Conservation (phyloP, 1,140 invertebrate species). For the Caenorhabditis latens region DNA sequence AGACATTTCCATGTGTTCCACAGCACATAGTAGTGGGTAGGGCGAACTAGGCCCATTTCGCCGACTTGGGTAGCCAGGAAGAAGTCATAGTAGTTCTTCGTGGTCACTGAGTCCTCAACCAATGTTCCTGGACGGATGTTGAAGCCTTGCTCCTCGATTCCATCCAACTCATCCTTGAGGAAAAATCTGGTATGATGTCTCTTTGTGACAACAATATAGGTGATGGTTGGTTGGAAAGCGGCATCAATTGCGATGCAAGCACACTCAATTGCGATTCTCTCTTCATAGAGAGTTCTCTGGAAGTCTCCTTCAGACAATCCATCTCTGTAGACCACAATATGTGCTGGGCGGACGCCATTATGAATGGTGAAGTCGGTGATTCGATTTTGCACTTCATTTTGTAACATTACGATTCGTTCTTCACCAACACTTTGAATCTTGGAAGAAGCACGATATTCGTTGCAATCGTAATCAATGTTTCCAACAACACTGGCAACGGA, state of each 20-base stretch:
- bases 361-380: slow-evolving; percentile 30
- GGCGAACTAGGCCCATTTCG: neutral
- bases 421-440: slow-evolving; percentile 13
- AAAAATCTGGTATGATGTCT: slow-evolving; percentile 59
- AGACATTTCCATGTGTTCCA: neutral
- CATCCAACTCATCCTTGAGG: neutral
- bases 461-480: slow-evolving; percentile 40
- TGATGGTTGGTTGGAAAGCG: slow-evolving; percentile 9
- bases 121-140: slow-evolving; percentile 49
- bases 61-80: slow-evolving; percentile 37
- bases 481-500: slow-evolving; percentile 52
- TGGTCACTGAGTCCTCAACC: slow-evolving; percentile 23
- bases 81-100: slow-evolving; percentile 54
- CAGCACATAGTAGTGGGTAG: slow-evolving; percentile 56
- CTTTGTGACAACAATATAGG: slow-evolving; percentile 59
- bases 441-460: neutral
- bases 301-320: slow-evolving; percentile 50
- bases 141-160: neutral
- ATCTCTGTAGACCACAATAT: slow-evolving; percentile 57
- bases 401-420: neutral
- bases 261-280: slow-evolving; percentile 2
- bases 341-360: slow-evolving; percentile 31
- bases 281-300: slow-evolving; percentile 55
- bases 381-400: neutral
- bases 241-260: neutral